These are phyloP conservation scores for Gadopsis bispinosus DNA, from an alignment of 2,797 vertebrate species.

Conservation along the genomic window DNA sequence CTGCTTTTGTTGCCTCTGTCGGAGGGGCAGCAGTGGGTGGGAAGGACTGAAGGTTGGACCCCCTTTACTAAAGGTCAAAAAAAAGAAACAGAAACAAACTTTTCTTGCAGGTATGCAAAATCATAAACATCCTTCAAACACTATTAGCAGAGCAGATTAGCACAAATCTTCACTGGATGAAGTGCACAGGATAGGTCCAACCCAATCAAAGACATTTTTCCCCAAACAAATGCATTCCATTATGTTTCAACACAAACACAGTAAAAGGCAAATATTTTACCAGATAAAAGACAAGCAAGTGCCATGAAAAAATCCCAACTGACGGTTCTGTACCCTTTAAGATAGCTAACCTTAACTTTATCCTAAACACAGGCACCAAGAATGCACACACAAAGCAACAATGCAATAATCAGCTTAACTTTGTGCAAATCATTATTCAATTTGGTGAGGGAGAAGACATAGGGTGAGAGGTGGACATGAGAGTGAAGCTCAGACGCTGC, in stretches of 20 bases:
- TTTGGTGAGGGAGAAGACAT: constrained; percentile 8
- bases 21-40: constrained; percentile 93
- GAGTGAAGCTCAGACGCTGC: constrained; percentile 11
- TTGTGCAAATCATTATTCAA: neutral
- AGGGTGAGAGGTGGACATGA: constrained; percentile 24
- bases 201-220: neutral
- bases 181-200: neutral
- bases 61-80: constrained; percentile 85
- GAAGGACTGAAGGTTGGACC: constrained; percentile 91
- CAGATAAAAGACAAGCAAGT: constrained; percentile 1
- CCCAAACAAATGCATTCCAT: neutral
- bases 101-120: neutral
- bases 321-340: neutral
- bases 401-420: neutral
- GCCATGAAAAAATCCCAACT: neutral
- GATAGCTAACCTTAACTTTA: neutral
- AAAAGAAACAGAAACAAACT: neutral
- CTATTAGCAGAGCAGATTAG: neutral
- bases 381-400: constrained; percentile 3
- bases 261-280: neutral
- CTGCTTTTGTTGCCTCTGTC: constrained; percentile 95
- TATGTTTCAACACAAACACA: constrained; percentile 2
- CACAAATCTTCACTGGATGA: neutral
- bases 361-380: neutral
- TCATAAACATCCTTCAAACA: neutral